A percentile compares a stretch with the other conserved stretches of the same genome.
Evolutionary conservation across 2,888 invertebrate genomes (phyloP).

Genomic region (Sarcophaga subvicina): DNA sequence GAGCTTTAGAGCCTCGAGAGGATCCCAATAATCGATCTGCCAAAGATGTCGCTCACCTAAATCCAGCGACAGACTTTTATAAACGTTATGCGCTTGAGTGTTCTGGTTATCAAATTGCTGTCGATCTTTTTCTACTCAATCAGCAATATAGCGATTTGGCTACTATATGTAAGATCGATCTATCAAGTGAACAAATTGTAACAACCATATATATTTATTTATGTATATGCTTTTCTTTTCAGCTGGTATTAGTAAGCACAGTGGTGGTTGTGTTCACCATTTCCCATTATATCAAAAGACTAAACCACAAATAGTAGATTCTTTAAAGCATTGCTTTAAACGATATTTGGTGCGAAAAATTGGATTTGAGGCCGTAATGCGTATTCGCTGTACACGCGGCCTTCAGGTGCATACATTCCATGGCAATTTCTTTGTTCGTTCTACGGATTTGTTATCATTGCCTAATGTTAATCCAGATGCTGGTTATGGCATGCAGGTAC

Average conservation of each 20-base stretch:
- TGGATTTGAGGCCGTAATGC: constrained; percentile 99
- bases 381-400: constrained; percentile 96
- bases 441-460: constrained; percentile 96
- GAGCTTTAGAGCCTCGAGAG: constrained; percentile 91
- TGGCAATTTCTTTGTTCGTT: constrained; percentile 99
- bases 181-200: neutral
- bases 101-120: constrained; percentile 97
- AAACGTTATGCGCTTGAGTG: constrained; percentile 98
- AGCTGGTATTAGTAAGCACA: constrained; percentile 97
- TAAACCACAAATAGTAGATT: constrained; percentile 87
- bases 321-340: constrained; percentile 89
- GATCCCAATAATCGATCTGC: constrained; percentile 92
- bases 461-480: constrained; percentile 99
- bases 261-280: constrained; percentile 96
- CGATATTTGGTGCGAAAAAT: constrained; percentile 98
- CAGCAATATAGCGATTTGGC: constrained; percentile 97
- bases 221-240: neutral
- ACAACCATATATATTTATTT: too few relatives aligned
- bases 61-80: constrained; percentile 98
- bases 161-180: constrained; percentile 90
- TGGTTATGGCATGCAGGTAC: constrained; percentile 98
- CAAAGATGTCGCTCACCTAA: constrained; percentile 92
- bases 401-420: constrained; percentile 98
- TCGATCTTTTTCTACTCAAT: constrained; percentile 97
- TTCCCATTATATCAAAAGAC: constrained; percentile 92